Evolutionary conservation across 1,140 invertebrate genomes (phyloP).

Genomic region (Elymnias hypermnestra): DNA sequence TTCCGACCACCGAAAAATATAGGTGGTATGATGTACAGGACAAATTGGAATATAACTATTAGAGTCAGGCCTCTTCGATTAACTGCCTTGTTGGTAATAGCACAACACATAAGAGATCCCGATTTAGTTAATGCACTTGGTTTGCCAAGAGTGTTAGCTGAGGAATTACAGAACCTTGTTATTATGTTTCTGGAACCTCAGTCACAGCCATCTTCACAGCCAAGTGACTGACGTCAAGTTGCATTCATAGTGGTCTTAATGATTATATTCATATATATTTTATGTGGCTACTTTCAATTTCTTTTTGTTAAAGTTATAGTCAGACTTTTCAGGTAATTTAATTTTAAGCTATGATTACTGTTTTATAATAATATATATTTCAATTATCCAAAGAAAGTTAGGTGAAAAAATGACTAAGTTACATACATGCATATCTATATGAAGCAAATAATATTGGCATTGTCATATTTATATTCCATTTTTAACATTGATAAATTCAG

Average conservation of each 20-base stretch:
- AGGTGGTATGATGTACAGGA: constrained; percentile 44
- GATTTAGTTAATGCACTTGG: constrained; percentile 31
- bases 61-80: constrained; percentile 38
- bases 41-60: constrained; percentile 60
- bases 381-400: too few species aligned
- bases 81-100: constrained; percentile 36
- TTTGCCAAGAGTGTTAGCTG: constrained; percentile 33
- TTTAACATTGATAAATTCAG: too few species aligned
- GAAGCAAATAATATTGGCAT: too few species aligned
- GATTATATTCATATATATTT: constrained; percentile 22
- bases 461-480: too few species aligned
- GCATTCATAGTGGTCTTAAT: constrained; percentile 18
- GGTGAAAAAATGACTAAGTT: too few species aligned
- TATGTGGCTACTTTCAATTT: constrained; percentile 24
- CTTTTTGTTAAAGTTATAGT: constrained; percentile 17
- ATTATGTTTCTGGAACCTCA: constrained; percentile 14
- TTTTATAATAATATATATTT: too few species aligned
- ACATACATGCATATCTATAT: too few species aligned
- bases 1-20: constrained; percentile 41
- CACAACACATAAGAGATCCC: constrained; percentile 18
- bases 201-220: constrained; percentile 10
- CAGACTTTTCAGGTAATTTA: constrained; percentile 19
- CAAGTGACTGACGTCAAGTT: constrained; percentile 23
- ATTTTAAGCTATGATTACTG: too few species aligned
- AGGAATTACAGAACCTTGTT: constrained; percentile 35